These are phyloP conservation scores for Clarias pachynema DNA, from an alignment of 2,797 vertebrate genomes.

Conservation along the genomic window DNA sequence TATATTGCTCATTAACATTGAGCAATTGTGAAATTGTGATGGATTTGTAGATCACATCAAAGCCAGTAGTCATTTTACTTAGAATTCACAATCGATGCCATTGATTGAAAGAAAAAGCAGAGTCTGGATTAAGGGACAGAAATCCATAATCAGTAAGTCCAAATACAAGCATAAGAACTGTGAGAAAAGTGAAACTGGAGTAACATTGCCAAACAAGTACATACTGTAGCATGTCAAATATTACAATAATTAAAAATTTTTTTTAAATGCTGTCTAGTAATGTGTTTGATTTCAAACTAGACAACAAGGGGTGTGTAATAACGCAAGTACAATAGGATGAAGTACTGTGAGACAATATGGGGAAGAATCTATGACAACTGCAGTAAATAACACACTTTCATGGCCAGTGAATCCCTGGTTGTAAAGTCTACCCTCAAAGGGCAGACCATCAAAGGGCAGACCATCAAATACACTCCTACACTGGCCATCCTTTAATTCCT, in stretches of 20 bases:
- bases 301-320: not conserved
- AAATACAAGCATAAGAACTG: not conserved
- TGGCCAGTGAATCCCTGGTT: not conserved
- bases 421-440: not conserved
- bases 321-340: no score
- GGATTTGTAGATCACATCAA: not conserved
- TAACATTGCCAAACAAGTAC: not conserved
- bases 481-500: not conserved
- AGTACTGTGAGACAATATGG: no score
- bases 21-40: not conserved
- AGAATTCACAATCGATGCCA: not conserved
- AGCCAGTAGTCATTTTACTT: not conserved
- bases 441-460: not conserved
- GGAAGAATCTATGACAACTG: not conserved
- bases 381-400: not conserved
- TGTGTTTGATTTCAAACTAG: not conserved
- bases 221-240: not conserved
- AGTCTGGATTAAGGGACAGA: not conserved
- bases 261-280: not conserved
- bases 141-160: not conserved
- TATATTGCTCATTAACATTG: not conserved
- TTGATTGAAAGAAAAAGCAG: not conserved
- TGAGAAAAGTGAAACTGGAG: not conserved
- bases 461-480: constrained; percentile 14
- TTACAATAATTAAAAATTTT: not conserved